phyloP scores from a whole-genome alignment of 2,888 invertebrate species.

The Cantharis rustica region DNA sequence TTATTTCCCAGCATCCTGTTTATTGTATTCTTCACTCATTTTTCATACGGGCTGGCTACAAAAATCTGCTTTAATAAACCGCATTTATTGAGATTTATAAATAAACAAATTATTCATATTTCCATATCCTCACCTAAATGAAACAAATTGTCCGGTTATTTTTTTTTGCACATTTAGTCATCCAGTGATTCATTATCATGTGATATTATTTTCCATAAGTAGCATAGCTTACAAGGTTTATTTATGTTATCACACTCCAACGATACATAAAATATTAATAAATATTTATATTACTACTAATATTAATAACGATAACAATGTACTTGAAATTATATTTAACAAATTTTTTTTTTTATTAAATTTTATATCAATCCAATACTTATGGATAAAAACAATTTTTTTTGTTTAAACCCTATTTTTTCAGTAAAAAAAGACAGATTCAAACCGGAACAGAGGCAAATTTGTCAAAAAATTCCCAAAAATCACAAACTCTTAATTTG shows the following conservation, averaged over 20 bases:
- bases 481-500: too few relatives aligned
- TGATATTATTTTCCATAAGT: not conserved
- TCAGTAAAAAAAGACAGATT: too few relatives aligned
- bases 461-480: too few relatives aligned
- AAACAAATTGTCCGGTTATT: not conserved
- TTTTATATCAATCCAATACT: too few relatives aligned
- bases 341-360: too few relatives aligned
- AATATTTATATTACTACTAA: not conserved
- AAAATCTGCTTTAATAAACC: not conserved
- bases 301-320: too few relatives aligned
- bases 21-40: not conserved
- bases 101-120: not conserved
- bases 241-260: not conserved
- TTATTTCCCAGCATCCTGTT: conserved; percentile 1
- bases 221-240: not conserved
- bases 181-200: not conserved
- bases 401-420: too few relatives aligned
- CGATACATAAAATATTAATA: not conserved
- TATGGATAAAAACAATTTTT: too few relatives aligned
- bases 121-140: not conserved
- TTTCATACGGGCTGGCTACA: not conserved
- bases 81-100: not conserved
- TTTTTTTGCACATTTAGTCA: not conserved
- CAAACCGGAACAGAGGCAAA: too few relatives aligned
- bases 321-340: too few relatives aligned